These are phyloP conservation scores for Xiphorhynchus elegans DNA, from an alignment of 2,113 vertebrate species.

Conservation along the genomic window DNA sequence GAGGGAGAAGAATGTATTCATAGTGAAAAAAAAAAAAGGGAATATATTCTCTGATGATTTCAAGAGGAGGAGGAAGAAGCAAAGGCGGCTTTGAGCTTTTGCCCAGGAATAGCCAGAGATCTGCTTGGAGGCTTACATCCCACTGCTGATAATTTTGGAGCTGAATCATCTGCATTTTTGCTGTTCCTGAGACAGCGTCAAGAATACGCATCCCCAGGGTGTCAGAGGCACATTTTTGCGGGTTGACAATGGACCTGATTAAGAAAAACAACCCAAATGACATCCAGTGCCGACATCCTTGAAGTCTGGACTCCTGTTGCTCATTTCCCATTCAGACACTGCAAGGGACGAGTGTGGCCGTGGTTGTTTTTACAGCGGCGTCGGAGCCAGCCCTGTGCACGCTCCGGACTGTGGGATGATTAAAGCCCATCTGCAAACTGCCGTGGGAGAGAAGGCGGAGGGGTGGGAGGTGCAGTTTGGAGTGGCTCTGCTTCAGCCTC, in stretches of 20 bases:
- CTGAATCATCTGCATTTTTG: slow-evolving; percentile 47
- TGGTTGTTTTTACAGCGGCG: background rate
- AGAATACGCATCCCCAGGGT: background rate
- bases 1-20: background rate
- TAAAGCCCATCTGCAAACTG: background rate
- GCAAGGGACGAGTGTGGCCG: background rate
- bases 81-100: slow-evolving; percentile 43
- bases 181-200: background rate
- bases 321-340: background rate
- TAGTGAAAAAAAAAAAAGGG: accelerated
- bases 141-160: slow-evolving; percentile 41
- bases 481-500: background rate
- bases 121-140: slow-evolving; percentile 32
- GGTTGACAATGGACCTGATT: background rate
- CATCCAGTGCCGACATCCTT: background rate
- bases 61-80: slow-evolving; percentile 18
- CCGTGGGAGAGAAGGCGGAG: background rate
- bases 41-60: background rate
- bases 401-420: background rate
- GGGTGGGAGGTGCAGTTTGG: background rate
- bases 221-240: background rate
- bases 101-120: slow-evolving; percentile 55
- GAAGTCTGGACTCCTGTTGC: background rate
- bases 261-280: background rate
- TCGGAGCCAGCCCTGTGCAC: background rate